Evolutionary conservation across 2,113 vertebrate species (phyloP), one percentile per base, ranked within the genome.

Genomic region (Scophthalmus maximus): DNA sequence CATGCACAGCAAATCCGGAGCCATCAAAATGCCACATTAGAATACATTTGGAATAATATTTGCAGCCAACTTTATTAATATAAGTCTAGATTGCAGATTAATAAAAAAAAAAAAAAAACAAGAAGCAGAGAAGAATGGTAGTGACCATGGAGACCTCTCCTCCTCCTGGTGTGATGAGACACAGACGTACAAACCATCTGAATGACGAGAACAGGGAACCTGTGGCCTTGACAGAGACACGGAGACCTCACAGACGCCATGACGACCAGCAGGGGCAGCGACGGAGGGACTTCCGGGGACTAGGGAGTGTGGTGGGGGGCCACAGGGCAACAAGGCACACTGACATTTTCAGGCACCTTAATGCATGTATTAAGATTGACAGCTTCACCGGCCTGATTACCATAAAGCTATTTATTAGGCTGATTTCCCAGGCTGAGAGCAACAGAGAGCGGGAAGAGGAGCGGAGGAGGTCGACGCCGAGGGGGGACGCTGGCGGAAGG

Each of bases 341-440:
- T 75, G 83, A 84, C 63, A 79, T 78, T 87, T 80, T 68, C 71
- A 58, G 72, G 27, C 73, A 71, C 82, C 77, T 70, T 62, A 89
- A 92, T 89, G 91, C 89, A 85, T 88, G 83, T 85, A 95, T 93
- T 89, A 93, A 89, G 91, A 94, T 92, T 95, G 95, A 91, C 94
- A 94, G 90, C 84, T 91, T 90, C 85, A 73, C 73, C 78, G 56
- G 66, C 73, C 78, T 74, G 61, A 95, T 95, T 94, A 93, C 83
- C 94, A 94, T 95, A 94, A 94, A 94, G 90, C 93, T 93, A 94
- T 95, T 95, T 95, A 94, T 95, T 93, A 93, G 92, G 55, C 86
- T 92, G 92, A 93, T 94, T 94, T 94, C 90, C 85, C 78, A 53
- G 86, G 85, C 90, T 87, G 88, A 89, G 92, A 85, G 88, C 74